Evolutionary conservation across 2,888 invertebrate genomes (phyloP), one percentile per base, ranked within the genome.

Genomic region (Myopa testacea): DNA sequence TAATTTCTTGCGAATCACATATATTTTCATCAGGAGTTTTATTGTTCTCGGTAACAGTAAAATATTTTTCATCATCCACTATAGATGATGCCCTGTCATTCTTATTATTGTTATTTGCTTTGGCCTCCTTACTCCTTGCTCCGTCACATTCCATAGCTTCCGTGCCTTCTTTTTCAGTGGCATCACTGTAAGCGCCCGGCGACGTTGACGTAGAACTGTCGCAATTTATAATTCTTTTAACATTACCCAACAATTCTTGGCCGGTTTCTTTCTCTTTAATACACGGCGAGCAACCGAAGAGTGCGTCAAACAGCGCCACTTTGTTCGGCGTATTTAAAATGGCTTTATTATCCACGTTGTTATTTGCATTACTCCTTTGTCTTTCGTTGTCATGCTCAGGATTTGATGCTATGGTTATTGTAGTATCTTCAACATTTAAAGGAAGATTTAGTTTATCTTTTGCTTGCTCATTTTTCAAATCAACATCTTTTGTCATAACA

Each of bases 271-370:
- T 67, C 38, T 65, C 10, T 7, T 40, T 26, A 16, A 0, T 14
- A 37, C 34, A 16, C 34, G 60, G 60, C 50, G 68, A 60, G 12
- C 62, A 8, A 10, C 75, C 75, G 38, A 75, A 75, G 16, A 75
- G 75, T 58, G 55, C 58, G 55, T 75, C 45, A 58, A 75, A 68
- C 5, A 75, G 58, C 4, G 67, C 75, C 14, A 58, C 55, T 38
- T 68, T 75, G 16, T 75, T 75, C 7, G 75, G 68, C 4, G 75
- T 67, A 4, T 16, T 75, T 40, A 75, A 68, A 55, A 14, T 52
- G 1, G 19, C 50, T 10, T 5, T 19, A 50, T 45, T n/a, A 16
- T 67, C 6, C 2, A 65, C 37, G 7, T n/a, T 8, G 65, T 16
- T 65, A 37, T 68, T 40, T 40, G 12, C 16, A 38, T 26, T 16